Evolutionary conservation across 1,140 invertebrate genomes (phyloP), one percentile per base, ranked within the genome.

Genomic region (Drosophila setifemur): DNA sequence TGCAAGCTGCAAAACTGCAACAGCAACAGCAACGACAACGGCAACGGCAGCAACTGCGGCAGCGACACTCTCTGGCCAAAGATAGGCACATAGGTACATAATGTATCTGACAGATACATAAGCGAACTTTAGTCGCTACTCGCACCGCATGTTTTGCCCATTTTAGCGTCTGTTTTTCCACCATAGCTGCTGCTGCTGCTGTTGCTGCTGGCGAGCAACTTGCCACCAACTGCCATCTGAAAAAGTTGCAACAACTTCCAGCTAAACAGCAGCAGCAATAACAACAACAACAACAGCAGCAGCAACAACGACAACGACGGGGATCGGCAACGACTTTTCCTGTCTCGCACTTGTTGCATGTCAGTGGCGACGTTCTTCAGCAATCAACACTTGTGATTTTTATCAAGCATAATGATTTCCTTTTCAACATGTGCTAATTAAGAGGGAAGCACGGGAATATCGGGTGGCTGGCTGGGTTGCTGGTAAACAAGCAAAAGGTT

Each of bases 301-400:
- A 31, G 18, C 47, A 4, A 39, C 55, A 7, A 37, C 54, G 42
- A 37, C 18, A 35, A 63, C 29, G 35, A 35, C 47, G 26, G 53
- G 57, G n/a, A 77, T 78, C 73, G 70, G 55, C 47, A 52, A 69
- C 64, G 76, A 77, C 72, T 83, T 86, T 86, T 86, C 81, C 81
- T 86, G 81, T 81, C 71, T 75, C 55, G 67, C 81, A 83, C 70
- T 78, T 85, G 79, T 71, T 83, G 78, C 67, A 73, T 73, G 69
- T 64, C 69, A 54, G 43, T 33, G 39, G 53, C 53, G 67, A 73
- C 69, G 69, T 73, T 64, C 69, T 73, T 64, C 55, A 57, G 79
- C 79, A 83, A 73, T 86, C 79, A 85, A 85, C 81, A 85, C 79
- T 85, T 85, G 81, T 85, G 79, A 85, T 85, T 85, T 85, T 85